Conservation (phyloP, 2,888 invertebrate genomes). For the Coleophora deauratella region DNA sequence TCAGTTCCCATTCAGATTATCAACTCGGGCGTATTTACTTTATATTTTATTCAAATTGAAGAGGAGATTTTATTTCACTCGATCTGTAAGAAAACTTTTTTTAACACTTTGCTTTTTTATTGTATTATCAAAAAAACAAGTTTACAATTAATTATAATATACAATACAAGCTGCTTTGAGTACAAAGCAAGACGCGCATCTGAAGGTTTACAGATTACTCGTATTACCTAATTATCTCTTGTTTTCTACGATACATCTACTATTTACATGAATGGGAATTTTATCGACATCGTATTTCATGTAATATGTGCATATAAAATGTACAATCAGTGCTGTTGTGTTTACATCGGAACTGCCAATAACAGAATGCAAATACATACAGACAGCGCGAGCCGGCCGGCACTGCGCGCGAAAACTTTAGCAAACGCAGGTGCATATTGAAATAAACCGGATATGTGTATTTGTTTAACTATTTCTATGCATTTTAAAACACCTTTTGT, state of each 20-base stretch:
- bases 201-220: too few relatives aligned
- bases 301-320: slow-evolving; percentile 33
- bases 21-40: slow-evolving; percentile 31
- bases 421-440: slow-evolving; percentile 24
- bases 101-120: too few relatives aligned
- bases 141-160: too few relatives aligned
- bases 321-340: slow-evolving; percentile 60
- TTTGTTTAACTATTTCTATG: too few relatives aligned
- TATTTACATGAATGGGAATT: too few relatives aligned
- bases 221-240: too few relatives aligned
- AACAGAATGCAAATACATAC: slow-evolving; percentile 64
- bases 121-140: too few relatives aligned
- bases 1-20: slow-evolving; percentile 25
- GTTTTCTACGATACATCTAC: too few relatives aligned
- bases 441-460: slow-evolving; percentile 25
- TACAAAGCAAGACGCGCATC: too few relatives aligned
- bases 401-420: slow-evolving; percentile 32
- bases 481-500: not conserved
- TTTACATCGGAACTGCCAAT: slow-evolving; percentile 60
- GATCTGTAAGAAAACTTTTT: too few relatives aligned
- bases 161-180: too few relatives aligned
- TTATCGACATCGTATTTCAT: slow-evolving; percentile 10
- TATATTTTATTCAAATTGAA: slow-evolving; percentile 15
- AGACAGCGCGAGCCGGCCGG: slow-evolving; percentile 30
- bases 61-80: slow-evolving; percentile 9